phyloP scores from a whole-genome alignment of 1,140 invertebrate species.

The Magallana angulata region DNA sequence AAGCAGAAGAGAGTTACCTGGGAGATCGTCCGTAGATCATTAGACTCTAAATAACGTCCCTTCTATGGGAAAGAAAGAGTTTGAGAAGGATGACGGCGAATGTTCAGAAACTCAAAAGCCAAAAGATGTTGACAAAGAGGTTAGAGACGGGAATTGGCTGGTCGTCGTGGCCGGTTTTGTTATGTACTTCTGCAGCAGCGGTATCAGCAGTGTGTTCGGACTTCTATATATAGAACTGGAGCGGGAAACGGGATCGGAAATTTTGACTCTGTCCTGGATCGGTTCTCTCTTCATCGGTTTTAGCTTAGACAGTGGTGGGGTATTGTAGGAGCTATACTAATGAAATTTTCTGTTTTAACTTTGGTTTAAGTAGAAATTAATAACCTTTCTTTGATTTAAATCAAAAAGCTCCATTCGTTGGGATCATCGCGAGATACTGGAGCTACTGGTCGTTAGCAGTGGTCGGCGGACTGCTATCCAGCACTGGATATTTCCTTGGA shows the following conservation, averaged over 20 bases:
- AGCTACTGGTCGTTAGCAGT: not conserved
- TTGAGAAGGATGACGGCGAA: not conserved
- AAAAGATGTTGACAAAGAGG: not conserved
- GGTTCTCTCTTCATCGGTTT: not conserved
- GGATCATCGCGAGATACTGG: not conserved
- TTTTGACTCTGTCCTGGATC: not conserved
- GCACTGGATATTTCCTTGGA: not conserved
- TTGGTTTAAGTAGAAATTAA: no score
- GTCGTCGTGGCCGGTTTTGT: not conserved
- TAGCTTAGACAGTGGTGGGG: not conserved
- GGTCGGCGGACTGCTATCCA: not conserved
- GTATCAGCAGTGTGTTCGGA: not conserved
- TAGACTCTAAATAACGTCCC: not conserved
- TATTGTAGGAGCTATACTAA: no score
- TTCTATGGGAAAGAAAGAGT: not conserved
- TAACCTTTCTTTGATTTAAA: no score
- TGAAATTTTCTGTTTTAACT: no score
- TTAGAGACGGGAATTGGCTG: not conserved
- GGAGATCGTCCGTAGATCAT: not conserved
- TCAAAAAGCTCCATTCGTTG: not conserved
- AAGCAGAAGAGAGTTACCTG: no score
- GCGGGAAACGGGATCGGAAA: not conserved
- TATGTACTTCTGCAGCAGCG: not conserved
- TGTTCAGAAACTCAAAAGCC: not conserved
- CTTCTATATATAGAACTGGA: not conserved